Base-by-base conservation (phyloP, 2,797 vertebrate species). In the Numenius phaeopus region DNA sequence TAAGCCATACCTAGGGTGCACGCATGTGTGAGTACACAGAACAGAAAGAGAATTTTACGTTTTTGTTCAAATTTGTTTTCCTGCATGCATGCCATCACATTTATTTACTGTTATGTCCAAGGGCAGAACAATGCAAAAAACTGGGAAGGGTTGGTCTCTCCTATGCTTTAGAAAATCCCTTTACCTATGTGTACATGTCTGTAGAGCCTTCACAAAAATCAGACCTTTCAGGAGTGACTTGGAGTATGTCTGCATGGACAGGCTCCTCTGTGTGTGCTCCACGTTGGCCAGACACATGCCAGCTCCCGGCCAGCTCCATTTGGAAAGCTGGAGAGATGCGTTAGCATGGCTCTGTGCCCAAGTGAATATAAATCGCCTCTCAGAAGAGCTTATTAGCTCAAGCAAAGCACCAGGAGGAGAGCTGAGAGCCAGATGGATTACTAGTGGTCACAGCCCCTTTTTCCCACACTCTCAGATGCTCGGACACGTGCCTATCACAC, bases 291-390 rank as follows among this genome's bases (percentile, higher is more conserved):
- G 81, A 89, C 87, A 59, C 46, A 87, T 83, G 78, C 83, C 92
- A 94, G 55, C 30, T 89, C 59, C 83, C 5, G 1, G 94, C 89
- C 92, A 97, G 78, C 57, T 95, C 79, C 57, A 29, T 94, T 92
- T 92, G 84, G 84, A 96, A 96, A 92, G 52, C 78, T 91, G 67
- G 67, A 95, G 82, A 92, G 61, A 64, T 95, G 37, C 64, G 20
- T 83, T 85, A 89, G 50, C 59, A 27, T 94, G 95, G 92, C 89
- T 92, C 69, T 75, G 46, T 81, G 94, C 91, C 91, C 71, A 71
- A 57, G 52, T 54, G 87, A 92, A 49, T 50, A 67, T 42, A 75
- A 95, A 75, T 59, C 61, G 64, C 44, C 26, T 89, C 71, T 87
- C 72, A 83, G 69, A 82, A 87, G 52, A 37, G 17, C 49, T 92